These are phyloP conservation scores for Arenaria interpres DNA, from an alignment of 2,113 vertebrate species.

Conservation along the genomic window DNA sequence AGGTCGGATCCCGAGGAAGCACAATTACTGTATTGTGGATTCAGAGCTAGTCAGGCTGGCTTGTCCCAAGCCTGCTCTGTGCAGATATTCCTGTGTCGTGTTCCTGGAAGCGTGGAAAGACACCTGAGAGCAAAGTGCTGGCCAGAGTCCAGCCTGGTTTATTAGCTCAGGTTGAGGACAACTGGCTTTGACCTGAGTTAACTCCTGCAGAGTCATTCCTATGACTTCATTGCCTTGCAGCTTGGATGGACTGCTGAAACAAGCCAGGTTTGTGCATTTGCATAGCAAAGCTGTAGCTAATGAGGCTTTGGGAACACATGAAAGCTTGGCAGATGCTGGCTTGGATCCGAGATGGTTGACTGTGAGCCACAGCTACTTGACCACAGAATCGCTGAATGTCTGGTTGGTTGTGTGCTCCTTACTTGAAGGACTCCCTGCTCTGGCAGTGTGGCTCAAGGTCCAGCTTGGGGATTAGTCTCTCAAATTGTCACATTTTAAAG, in stretches of 20 bases:
- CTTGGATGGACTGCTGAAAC: neutral
- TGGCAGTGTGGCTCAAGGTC: neutral
- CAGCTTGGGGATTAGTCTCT: neutral
- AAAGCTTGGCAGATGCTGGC: neutral
- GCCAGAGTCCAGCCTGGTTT: neutral
- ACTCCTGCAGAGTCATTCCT: neutral
- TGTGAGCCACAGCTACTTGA: neutral
- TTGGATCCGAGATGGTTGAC: neutral
- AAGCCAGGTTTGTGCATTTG: neutral
- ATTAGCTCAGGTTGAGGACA: neutral
- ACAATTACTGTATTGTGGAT: accelerated
- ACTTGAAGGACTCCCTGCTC: neutral
- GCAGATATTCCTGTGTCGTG: neutral
- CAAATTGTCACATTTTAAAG: neutral
- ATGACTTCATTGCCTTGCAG: neutral
- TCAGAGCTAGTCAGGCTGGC: neutral
- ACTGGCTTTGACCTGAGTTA: neutral
- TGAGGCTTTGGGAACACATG: neutral
- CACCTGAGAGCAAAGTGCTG: neutral
- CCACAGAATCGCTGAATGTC: neutral
- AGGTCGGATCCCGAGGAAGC: neutral
- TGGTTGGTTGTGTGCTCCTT: neutral
- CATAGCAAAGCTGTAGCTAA: neutral
- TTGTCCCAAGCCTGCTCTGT: neutral
- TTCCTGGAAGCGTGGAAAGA: neutral